Evolutionary conservation across 2,888 invertebrate species (phyloP).

Genomic region (Silvanus unidentatus): DNA sequence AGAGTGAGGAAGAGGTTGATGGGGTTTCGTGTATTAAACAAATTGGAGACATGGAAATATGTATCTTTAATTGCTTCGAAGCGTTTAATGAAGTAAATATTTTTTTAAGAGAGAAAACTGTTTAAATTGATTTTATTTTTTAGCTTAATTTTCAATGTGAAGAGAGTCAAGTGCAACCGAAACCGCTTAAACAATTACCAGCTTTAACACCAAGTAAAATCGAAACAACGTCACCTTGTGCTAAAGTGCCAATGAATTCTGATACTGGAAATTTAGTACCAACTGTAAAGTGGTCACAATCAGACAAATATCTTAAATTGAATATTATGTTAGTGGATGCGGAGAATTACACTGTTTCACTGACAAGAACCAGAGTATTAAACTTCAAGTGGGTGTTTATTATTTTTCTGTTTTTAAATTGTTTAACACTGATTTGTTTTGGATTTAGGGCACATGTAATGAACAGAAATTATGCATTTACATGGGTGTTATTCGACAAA

Average conservation of each 20-base stretch:
- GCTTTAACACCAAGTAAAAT: slow-evolving; percentile 23
- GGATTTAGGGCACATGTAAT: slow-evolving; percentile 15
- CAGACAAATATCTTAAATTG: slow-evolving; percentile 27
- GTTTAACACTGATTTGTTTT: neutral
- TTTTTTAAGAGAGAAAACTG: too few relatives aligned
- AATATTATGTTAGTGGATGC: slow-evolving; percentile 32
- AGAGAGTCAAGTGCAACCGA: too few relatives aligned
- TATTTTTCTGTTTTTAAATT: too few relatives aligned
- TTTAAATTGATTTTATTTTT: too few relatives aligned
- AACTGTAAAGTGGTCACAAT: slow-evolving; percentile 39
- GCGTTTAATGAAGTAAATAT: slow-evolving; percentile 8
- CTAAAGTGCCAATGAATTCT: slow-evolving; percentile 4
- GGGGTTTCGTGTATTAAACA: neutral
- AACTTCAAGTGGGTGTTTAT: slow-evolving; percentile 36
- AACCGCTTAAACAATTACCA: slow-evolving; percentile 12
- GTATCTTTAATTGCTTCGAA: slow-evolving; percentile 5
- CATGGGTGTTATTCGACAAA: slow-evolving; percentile 31
- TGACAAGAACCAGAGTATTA: slow-evolving; percentile 31
- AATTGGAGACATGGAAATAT: neutral
- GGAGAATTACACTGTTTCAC: slow-evolving; percentile 24
- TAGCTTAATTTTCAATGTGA: too few relatives aligned
- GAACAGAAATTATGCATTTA: slow-evolving; percentile 30
- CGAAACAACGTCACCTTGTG: slow-evolving; percentile 9
- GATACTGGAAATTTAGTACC: slow-evolving; percentile 29
- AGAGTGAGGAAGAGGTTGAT: neutral